phyloP scores from a whole-genome alignment of 2,888 invertebrate species.

The Pristionchus entomophagus region DNA sequence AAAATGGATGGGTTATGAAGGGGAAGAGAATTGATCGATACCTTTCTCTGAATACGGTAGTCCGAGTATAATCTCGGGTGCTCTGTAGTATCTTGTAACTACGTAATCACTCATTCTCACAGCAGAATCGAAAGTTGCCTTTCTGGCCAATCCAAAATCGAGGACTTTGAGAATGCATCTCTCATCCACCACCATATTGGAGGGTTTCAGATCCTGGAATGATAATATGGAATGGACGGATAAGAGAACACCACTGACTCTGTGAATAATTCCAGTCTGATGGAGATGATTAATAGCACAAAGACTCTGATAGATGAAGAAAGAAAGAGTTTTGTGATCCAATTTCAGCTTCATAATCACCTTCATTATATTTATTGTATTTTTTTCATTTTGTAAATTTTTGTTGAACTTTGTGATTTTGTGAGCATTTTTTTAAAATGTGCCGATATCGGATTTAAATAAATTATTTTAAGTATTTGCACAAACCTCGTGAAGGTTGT shows the following conservation, averaged over 20 bases:
- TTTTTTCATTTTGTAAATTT: background rate
- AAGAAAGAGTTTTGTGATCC: conserved; percentile 99
- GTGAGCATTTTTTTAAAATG: no score
- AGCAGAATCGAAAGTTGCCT: conserved; percentile 85
- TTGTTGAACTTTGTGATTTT: no score
- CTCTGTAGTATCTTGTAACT: conserved; percentile 89
- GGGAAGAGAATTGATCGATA: no score
- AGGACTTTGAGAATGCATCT: conserved; percentile 99
- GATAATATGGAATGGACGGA: background rate
- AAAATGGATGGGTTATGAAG: background rate
- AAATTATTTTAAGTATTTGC: no score
- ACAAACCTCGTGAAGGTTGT: conserved; percentile 63
- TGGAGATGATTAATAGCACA: conserved; percentile 99
- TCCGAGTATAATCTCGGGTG: conserved; percentile 87
- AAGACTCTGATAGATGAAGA: conserved; percentile 98
- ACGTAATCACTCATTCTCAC: conserved; percentile 98
- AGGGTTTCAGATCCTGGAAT: conserved; percentile 96
- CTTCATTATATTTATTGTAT: background rate
- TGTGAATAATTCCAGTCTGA: conserved; percentile 85
- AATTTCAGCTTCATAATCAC: conserved; percentile 93
- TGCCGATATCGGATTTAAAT: no score
- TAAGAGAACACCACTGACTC: conserved; percentile 57
- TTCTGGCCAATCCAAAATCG: conserved; percentile 97
- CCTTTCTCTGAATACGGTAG: conserved; percentile 98
- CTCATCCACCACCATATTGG: conserved; percentile 99